Conservation (phyloP, 2,888 invertebrate genomes). For the Scaptomyza polygonia region DNA sequence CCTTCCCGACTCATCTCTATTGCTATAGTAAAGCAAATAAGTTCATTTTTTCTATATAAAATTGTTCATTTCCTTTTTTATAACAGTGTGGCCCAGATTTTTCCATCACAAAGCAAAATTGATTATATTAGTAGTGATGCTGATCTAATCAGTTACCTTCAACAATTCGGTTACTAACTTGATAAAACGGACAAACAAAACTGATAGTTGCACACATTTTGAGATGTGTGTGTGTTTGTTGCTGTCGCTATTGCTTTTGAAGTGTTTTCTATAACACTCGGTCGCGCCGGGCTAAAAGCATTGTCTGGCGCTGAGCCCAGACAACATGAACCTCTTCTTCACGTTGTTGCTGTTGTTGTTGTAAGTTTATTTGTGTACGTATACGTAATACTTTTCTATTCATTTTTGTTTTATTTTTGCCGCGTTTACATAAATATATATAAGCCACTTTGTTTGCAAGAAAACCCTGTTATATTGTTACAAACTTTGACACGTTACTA, state of each 20-base stretch:
- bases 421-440: constrained; percentile 44
- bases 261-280: constrained; percentile 37
- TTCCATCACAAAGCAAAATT: constrained; percentile 6
- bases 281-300: constrained; percentile 50
- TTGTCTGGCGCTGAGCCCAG: constrained; percentile 81
- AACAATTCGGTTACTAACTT: constrained; percentile 28
- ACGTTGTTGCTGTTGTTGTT: constrained; percentile 67
- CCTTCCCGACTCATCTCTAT: not conserved
- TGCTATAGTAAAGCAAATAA: constrained; percentile 11
- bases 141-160: not conserved
- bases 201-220: constrained; percentile 23
- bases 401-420: constrained; percentile 10
- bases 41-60: constrained; percentile 38
- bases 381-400: constrained; percentile 60
- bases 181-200: constrained; percentile 9
- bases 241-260: constrained; percentile 26
- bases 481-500: not conserved
- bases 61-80: constrained; percentile 50
- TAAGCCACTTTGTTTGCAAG: constrained; percentile 41
- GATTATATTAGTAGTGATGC: constrained; percentile 6
- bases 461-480: not conserved
- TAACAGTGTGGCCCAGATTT: constrained; percentile 26
- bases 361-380: constrained; percentile 64
- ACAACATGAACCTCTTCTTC: constrained; percentile 48
- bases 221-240: constrained; percentile 17